Base-by-base conservation (phyloP, 2,797 vertebrate species). In the Chelmon rostratus region DNA sequence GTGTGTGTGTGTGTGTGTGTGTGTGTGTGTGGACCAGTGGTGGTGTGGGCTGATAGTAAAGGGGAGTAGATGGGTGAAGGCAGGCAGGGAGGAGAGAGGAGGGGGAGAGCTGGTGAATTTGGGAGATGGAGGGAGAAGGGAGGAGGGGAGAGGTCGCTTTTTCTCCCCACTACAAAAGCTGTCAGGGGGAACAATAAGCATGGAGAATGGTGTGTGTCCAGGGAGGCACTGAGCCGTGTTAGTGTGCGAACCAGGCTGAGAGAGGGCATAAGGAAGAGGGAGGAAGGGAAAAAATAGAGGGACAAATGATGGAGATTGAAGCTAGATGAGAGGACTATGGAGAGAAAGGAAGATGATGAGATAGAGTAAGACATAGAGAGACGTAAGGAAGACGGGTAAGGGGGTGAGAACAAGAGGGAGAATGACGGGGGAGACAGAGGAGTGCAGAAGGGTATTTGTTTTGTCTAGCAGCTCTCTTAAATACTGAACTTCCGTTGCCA, bases 171-270 rank as follows among this genome's bases (percentile, higher is more conserved):
- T 86, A 96, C 94, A 96, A 96, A 95, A 94, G 93, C 94, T 95
- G 94, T 94, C 95, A 94, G 89, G 78, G 67, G 68, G 82, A 92
- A 96, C 94, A 95, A 95, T 95, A 82, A 93, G 91, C 89, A 82
- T 83, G 87, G 92, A 95, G 92, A 95, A 95, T 94, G 90, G 93
- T 93, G 91, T 94, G 94, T 92, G 94, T 94, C 93, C 91, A 93
- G 93, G 81, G 92, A 94, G 90, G 91, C 94, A 94, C 88, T 93
- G 94, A 94, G 93, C 93, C 92, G 81, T 94, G 95, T 93, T 94
- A 91, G 93, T 91, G 90, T 91, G 92, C 83, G 90, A 93, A 93
- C 92, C 31, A 57, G 84, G 84, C 83, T 75, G 82, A 61, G 76
- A 86, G 85, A 80, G 85, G 89, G 85, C 83, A 85, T 35, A 63